Conservation (phyloP, 2,888 invertebrate genomes). For the Dysmachus trigonus region DNA sequence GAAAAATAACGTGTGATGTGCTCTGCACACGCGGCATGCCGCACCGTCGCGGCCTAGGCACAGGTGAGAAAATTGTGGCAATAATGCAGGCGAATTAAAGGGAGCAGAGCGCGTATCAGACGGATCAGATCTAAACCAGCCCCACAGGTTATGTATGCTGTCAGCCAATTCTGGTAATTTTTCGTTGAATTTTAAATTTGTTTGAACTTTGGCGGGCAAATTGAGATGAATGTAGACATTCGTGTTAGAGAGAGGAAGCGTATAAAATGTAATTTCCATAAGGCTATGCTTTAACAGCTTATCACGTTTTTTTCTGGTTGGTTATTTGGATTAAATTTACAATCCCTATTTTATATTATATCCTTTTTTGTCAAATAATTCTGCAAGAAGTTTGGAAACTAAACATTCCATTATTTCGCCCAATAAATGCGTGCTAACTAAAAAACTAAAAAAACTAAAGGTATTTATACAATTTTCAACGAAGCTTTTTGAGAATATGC, state of each 20-base stretch:
- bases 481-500: no score
- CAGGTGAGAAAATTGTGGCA: not conserved
- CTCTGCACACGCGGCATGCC: not conserved
- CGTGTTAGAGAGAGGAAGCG: no score
- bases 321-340: no score
- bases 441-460: no score
- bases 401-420: no score
- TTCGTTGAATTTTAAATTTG: not conserved
- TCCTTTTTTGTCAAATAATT: no score
- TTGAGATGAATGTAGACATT: not conserved
- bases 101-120: not conserved
- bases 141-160: not conserved
- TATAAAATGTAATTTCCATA: not conserved
- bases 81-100: not conserved
- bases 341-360: no score
- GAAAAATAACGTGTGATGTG: not conserved
- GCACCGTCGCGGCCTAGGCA: not conserved
- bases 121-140: not conserved
- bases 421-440: no score
- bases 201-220: not conserved
- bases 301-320: not conserved
- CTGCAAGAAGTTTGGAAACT: no score
- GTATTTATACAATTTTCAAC: no score
- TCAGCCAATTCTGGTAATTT: not conserved
- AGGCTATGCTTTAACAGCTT: not conserved